Conservation (phyloP, 1,140 invertebrate genomes). For the Agrypnia vestita region DNA sequence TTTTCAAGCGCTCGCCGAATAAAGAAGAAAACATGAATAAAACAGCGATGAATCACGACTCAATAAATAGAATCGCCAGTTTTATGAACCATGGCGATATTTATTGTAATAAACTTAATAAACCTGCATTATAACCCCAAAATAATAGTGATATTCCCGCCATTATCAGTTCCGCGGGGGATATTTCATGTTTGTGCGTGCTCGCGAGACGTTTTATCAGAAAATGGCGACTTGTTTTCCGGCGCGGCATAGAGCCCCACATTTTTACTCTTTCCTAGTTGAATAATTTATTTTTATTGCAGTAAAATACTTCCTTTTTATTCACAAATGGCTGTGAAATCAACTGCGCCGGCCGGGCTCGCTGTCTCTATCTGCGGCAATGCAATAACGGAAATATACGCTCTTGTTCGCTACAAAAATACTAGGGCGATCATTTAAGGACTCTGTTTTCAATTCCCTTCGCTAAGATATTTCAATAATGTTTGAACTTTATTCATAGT, state of each 20-base stretch:
- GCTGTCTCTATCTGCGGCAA: background rate
- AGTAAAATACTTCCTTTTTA: conserved; percentile 17
- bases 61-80: conserved; percentile 16
- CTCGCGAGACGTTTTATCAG: conserved; percentile 7
- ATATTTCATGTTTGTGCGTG: background rate
- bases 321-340: background rate
- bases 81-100: background rate
- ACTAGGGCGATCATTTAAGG: conserved; percentile 1
- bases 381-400: conserved; percentile 9
- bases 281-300: conserved; percentile 43
- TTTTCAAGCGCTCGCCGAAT: background rate
- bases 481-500: too few relatives aligned
- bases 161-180: background rate
- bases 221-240: conserved; percentile 23
- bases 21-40: conserved; percentile 22
- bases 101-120: conserved; percentile 23
- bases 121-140: conserved; percentile 24
- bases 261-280: conserved; percentile 11
- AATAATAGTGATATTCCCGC: background rate
- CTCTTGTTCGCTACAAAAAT: conserved; percentile 4
- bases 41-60: background rate
- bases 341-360: background rate
- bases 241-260: conserved; percentile 11
- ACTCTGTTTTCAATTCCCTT: background rate
- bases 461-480: background rate